Evolutionary conservation across 2,888 invertebrate species (phyloP).

Genomic region (Andricus curvator): DNA sequence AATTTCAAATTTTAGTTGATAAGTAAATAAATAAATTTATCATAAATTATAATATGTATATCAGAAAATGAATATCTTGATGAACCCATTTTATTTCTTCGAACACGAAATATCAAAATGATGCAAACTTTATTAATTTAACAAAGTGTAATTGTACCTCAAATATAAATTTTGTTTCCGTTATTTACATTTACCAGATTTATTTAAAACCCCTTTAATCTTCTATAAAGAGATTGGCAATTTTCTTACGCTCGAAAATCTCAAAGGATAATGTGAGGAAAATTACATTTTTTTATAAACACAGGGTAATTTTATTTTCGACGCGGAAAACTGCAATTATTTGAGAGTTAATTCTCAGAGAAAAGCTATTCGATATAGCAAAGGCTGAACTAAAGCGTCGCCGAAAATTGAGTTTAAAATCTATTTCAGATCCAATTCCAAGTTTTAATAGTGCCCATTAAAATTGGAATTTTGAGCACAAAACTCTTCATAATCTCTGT

Average conservation of each 20-base stretch:
- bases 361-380: constrained; percentile 1
- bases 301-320: constrained; percentile 15
- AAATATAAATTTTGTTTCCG: not conserved
- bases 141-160: not conserved
- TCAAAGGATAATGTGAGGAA: constrained; percentile 5
- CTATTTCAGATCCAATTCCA: constrained; percentile 25
- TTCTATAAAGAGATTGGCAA: not conserved
- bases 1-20: no score
- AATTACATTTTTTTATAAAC: constrained; percentile 4
- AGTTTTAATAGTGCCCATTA: not conserved
- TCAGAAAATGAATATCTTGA: no score
- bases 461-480: not conserved
- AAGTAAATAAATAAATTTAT: no score
- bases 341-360: constrained; percentile 25
- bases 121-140: not conserved
- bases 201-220: not conserved
- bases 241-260: not conserved
- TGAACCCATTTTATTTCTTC: no score
- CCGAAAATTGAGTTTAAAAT: constrained; percentile 37
- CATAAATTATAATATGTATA: no score
- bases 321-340: constrained; percentile 13
- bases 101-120: not conserved
- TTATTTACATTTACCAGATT: not conserved
- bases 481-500: not conserved
- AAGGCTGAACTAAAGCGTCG: constrained; percentile 10